A percentile compares a stretch with the other conserved stretches of the same genome.
These are phyloP conservation scores for Mus musculus DNA, from an alignment of 2,113 vertebrate genomes.

Conservation along the genomic window GRCm39 chr11:29268501-29269000, in stretches of 20 bases:
- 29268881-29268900: no score
- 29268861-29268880: no score
- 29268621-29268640: conserved; percentile 10
- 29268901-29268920: no score
- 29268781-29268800: not conserved
- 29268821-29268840: no score
- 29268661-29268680: not conserved
- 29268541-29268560: not conserved
- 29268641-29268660: not conserved
- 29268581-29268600: not conserved
- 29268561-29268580: not conserved
- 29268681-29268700: not conserved
- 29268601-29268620: not conserved
- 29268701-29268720: not conserved
- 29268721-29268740: conserved; percentile 20
- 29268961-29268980: no score
- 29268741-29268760: not conserved
- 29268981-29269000: no score
- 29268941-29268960: no score
- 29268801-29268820: not conserved
- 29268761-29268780: conserved; percentile 27
- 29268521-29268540: not conserved
- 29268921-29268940: no score
- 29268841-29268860: no score
- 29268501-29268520: not conserved